These are phyloP conservation scores for Poecilus cupreus DNA, from an alignment of 2,888 invertebrate species.

Conservation along the genomic window DNA sequence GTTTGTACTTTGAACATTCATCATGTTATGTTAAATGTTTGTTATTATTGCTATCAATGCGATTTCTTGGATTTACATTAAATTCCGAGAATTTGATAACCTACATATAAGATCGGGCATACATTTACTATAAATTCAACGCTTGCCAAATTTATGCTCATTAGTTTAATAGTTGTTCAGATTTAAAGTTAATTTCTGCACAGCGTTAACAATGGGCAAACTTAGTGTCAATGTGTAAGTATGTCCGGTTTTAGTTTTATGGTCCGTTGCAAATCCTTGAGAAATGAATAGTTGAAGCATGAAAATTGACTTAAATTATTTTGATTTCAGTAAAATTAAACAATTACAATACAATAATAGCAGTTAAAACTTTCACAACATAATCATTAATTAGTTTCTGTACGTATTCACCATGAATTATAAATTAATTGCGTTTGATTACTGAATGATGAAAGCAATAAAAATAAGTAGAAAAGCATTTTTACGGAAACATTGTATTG, in stretches of 20 bases:
- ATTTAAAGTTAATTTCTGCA: background rate
- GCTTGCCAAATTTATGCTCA: background rate
- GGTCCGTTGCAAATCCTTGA: slow-evolving; percentile 2
- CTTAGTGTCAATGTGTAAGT: background rate
- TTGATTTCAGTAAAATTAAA: slow-evolving; percentile 10
- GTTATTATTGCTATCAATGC: background rate
- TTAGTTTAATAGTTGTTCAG: background rate
- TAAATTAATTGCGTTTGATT: background rate
- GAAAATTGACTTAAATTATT: background rate
- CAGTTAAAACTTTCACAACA: background rate
- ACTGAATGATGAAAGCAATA: no score
- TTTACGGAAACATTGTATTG: slow-evolving; percentile 13
- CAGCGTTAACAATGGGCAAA: slow-evolving; percentile 12
- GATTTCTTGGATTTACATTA: background rate
- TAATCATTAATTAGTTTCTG: background rate
- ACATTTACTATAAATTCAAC: slow-evolving; percentile 6
- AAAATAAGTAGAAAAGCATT: background rate
- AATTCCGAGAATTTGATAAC: slow-evolving; percentile 26
- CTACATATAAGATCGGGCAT: background rate
- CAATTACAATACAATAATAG: background rate
- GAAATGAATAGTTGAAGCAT: background rate
- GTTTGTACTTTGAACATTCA: slow-evolving; percentile 1
- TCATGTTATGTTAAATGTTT: background rate
- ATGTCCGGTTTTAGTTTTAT: slow-evolving; percentile 1
- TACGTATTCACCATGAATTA: background rate